Evolutionary conservation across 92 coral and sea anemone genomes (phyloP).

Genomic region (Actinernus sp.): DNA sequence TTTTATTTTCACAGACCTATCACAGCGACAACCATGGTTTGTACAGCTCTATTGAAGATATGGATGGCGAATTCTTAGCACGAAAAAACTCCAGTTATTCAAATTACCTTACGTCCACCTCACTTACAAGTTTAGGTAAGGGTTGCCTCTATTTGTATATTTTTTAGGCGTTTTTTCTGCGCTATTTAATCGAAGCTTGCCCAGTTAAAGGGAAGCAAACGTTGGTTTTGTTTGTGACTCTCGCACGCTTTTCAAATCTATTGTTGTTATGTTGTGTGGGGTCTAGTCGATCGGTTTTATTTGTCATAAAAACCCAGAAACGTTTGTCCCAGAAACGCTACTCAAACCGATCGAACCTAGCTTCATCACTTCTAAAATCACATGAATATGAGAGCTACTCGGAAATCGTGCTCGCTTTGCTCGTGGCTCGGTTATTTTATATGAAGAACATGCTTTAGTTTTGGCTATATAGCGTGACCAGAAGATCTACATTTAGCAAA

Average conservation of each 20-base stretch:
- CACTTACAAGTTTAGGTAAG: conserved; percentile 93
- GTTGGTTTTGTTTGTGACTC: conserved; percentile 44
- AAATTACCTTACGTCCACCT: conserved; percentile 80
- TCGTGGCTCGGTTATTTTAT: no score
- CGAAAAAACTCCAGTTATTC: conserved; percentile 86
- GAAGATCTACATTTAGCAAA: background rate
- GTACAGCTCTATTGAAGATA: conserved; percentile 91
- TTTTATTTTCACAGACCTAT: conserved; percentile 53
- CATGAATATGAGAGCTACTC: no score
- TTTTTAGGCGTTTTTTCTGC: background rate
- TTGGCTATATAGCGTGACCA: conserved; percentile 29
- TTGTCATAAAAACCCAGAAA: background rate
- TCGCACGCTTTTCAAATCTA: conserved; percentile 23
- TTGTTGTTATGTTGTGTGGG: conserved; percentile 25
- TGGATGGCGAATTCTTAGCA: conserved; percentile 86
- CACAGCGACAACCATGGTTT: conserved; percentile 81
- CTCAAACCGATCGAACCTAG: no score
- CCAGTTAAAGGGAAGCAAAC: conserved; percentile 13
- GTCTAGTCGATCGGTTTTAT: background rate
- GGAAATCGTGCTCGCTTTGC: no score
- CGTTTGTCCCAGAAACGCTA: no score
- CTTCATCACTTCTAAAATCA: no score
- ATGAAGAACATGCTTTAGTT: no score
- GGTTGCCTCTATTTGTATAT: background rate
- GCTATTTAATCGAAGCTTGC: background rate